Evolutionary conservation across 2,888 invertebrate species (phyloP).

Genomic region (Parascotia fuliginaria): DNA sequence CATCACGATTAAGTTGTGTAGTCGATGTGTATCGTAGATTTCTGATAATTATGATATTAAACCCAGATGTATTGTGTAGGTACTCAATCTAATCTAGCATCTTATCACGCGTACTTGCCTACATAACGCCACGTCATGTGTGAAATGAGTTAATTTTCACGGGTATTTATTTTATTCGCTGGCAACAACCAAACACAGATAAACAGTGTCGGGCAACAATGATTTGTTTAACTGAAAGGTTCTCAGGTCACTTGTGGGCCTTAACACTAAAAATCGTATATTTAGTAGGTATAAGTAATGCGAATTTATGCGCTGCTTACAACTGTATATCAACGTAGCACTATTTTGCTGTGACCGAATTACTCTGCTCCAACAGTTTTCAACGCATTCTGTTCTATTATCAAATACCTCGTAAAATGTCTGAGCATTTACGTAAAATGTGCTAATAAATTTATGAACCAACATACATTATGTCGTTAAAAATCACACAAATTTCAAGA

Average conservation of each 20-base stretch:
- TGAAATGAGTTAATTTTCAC: slow-evolving; percentile 16
- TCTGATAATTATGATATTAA: slow-evolving; percentile 10
- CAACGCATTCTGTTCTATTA: slow-evolving; percentile 71
- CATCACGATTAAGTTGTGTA: background rate
- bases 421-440: slow-evolving; percentile 73
- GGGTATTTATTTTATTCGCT: slow-evolving; percentile 13
- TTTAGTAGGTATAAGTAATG: slow-evolving; percentile 23
- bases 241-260: slow-evolving; percentile 4
- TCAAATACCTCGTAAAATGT: slow-evolving; percentile 77
- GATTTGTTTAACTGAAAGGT: background rate
- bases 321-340: slow-evolving; percentile 40
- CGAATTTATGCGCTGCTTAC: slow-evolving; percentile 24
- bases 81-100: background rate
- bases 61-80: slow-evolving; percentile 1
- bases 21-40: slow-evolving; percentile 8
- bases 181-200: background rate
- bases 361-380: slow-evolving; percentile 55
- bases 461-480: slow-evolving; percentile 68
- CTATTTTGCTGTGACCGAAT: slow-evolving; percentile 52
- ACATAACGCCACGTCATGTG: slow-evolving; percentile 12
- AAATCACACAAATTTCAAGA: slow-evolving; percentile 65
- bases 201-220: background rate
- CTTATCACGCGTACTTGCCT: slow-evolving; percentile 14
- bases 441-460: slow-evolving; percentile 70
- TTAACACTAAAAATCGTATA: slow-evolving; percentile 5